A percentile compares a stretch with the other conserved stretches of the same genome.
Conservation (phyloP, 2,113 vertebrate genomes). For the Lycocorax pyrrhopterus region DNA sequence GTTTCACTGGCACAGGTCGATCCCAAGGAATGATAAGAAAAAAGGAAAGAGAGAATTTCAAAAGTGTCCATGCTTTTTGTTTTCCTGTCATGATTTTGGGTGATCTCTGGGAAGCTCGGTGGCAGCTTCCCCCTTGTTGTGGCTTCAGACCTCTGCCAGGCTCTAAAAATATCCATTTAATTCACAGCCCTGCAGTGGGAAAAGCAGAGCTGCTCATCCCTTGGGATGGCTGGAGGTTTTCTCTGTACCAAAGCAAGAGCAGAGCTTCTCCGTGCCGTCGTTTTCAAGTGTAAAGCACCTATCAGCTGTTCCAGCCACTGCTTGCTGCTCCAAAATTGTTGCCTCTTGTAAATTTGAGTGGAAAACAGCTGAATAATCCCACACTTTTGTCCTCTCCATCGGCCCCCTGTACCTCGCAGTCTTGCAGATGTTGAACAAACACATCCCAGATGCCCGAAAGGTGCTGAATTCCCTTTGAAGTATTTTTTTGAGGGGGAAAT, state of each 20-base stretch:
- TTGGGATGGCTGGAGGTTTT: background rate
- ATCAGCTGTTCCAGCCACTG: background rate
- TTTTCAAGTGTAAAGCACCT: background rate
- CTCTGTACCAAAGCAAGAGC: fast-evolving
- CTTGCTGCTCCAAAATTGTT: background rate
- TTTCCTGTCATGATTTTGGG: background rate
- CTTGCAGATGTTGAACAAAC: background rate
- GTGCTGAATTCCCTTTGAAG: background rate
- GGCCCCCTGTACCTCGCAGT: background rate
- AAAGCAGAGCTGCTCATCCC: background rate
- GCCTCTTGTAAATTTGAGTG: background rate
- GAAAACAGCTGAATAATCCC: background rate
- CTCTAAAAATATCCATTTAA: background rate
- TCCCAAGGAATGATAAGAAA: background rate
- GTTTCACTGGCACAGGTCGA: fast-evolving
- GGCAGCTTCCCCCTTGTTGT: background rate
- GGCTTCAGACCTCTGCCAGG: background rate
- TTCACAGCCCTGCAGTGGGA: background rate
- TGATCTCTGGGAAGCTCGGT: background rate
- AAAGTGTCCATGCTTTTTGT: fast-evolving
- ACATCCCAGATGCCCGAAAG: background rate
- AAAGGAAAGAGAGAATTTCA: background rate
- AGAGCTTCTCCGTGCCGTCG: fast-evolving
- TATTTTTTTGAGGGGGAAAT: background rate
- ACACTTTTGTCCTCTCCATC: background rate